phyloP scores from a whole-genome alignment of 2,797 vertebrate genomes.

The Podargus strigoides region DNA sequence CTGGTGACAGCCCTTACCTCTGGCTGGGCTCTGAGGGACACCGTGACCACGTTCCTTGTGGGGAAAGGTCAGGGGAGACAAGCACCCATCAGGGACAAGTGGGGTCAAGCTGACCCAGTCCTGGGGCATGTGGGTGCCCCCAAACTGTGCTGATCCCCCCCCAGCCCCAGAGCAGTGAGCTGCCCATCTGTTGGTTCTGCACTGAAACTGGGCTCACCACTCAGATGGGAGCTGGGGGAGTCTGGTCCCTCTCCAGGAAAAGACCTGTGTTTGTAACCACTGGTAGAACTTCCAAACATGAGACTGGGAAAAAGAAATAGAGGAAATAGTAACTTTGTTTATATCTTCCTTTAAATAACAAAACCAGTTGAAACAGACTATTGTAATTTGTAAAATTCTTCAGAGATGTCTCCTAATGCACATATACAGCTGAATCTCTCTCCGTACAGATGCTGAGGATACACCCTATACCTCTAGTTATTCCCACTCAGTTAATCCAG shows the following conservation, averaged over 20 bases:
- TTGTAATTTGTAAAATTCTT: background rate
- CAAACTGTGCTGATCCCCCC: background rate
- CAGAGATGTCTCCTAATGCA: background rate
- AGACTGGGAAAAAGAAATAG: background rate
- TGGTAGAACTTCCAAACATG: accelerated
- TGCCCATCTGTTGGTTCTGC: background rate
- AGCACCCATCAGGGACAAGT: accelerated
- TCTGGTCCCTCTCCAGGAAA: background rate
- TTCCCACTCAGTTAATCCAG: background rate
- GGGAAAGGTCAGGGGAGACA: background rate
- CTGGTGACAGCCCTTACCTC: no score
- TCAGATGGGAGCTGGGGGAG: accelerated
- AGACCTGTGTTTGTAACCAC: accelerated
- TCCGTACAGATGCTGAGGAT: background rate
- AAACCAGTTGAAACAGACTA: background rate
- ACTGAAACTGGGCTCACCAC: accelerated
- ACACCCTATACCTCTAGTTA: background rate
- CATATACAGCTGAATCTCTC: background rate
- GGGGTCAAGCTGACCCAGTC: background rate
- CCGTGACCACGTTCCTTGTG: accelerated
- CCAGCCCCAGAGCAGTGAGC: background rate
- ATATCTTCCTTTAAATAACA: background rate
- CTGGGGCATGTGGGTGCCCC: no score
- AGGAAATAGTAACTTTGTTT: background rate
- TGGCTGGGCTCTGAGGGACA: no score